These are phyloP conservation scores for Diorhabda sublineata DNA, from an alignment of 1,140 invertebrate species.

Conservation along the genomic window DNA sequence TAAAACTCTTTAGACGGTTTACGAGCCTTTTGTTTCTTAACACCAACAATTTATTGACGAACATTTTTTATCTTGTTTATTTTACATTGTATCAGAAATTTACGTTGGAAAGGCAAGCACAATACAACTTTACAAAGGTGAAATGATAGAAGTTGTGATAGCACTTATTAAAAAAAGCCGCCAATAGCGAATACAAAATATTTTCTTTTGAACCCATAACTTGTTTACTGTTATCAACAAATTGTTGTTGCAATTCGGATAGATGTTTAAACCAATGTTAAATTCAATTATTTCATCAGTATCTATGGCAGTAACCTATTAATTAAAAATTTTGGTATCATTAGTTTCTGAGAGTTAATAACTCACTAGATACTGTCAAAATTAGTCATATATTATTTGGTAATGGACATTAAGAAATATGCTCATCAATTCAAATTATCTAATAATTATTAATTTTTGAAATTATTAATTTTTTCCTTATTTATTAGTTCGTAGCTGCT, in stretches of 20 bases:
- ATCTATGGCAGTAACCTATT: too few species aligned
- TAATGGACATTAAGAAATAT: too few species aligned
- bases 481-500: too few species aligned
- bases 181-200: neutral
- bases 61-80: conserved; percentile 5
- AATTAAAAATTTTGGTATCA: too few species aligned
- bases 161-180: neutral
- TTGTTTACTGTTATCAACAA: neutral
- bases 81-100: conserved; percentile 9
- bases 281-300: too few species aligned
- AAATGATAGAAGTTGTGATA: neutral
- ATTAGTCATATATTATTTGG: too few species aligned
- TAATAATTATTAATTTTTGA: too few species aligned
- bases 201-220: neutral
- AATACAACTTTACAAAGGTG: conserved; percentile 1
- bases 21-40: conserved; percentile 11
- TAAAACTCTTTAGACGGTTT: conserved; percentile 7
- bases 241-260: neutral
- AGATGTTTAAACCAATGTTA: neutral
- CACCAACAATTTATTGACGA: conserved; percentile 3
- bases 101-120: neutral
- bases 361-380: too few species aligned
- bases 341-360: too few species aligned
- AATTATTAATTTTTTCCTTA: too few species aligned
- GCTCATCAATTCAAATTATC: too few species aligned